A percentile compares a stretch with the other conserved stretches of the same genome.
Evolutionary conservation across 2,113 vertebrate species (phyloP).

Genomic region (Romanogobio albipinnatus): DNA sequence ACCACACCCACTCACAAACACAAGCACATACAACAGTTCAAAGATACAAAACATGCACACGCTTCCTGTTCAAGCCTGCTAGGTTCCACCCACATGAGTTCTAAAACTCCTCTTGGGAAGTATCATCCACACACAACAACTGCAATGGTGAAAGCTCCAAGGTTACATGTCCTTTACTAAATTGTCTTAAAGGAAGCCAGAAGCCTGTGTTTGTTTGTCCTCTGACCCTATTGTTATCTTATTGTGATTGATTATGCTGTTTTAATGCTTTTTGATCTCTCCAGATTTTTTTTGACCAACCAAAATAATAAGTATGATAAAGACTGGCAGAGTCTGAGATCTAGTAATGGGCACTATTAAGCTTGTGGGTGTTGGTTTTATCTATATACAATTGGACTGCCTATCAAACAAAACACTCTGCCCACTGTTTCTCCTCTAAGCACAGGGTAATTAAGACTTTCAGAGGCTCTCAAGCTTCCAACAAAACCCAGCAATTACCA

Average conservation of each 20-base stretch:
- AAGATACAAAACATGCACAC: conserved; percentile 7
- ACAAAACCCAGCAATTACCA: neutral
- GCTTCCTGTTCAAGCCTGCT: neutral
- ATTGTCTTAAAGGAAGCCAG: conserved; percentile 8
- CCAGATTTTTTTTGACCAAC: neutral
- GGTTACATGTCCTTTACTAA: neutral
- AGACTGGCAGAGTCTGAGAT: neutral
- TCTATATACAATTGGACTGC: neutral
- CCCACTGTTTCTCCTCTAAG: conserved; percentile 6
- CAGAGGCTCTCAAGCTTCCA: neutral
- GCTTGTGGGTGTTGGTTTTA: conserved; percentile 6
- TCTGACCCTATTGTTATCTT: neutral
- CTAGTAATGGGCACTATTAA: conserved; percentile 6
- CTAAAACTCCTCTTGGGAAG: neutral
- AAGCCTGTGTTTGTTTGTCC: conserved; percentile 1
- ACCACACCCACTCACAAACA: neutral
- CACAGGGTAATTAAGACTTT: conserved; percentile 27
- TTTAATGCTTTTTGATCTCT: conserved; percentile 11
- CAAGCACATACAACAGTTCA: neutral
- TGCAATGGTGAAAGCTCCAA: conserved; percentile 2
- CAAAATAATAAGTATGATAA: neutral
- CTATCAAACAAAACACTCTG: conserved; percentile 6
- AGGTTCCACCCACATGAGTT: conserved; percentile 34
- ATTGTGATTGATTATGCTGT: conserved; percentile 2
- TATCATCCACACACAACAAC: conserved; percentile 33